Base-by-base conservation (phyloP, 2,888 invertebrate species). In the Synanthedon andrenaeformis region DNA sequence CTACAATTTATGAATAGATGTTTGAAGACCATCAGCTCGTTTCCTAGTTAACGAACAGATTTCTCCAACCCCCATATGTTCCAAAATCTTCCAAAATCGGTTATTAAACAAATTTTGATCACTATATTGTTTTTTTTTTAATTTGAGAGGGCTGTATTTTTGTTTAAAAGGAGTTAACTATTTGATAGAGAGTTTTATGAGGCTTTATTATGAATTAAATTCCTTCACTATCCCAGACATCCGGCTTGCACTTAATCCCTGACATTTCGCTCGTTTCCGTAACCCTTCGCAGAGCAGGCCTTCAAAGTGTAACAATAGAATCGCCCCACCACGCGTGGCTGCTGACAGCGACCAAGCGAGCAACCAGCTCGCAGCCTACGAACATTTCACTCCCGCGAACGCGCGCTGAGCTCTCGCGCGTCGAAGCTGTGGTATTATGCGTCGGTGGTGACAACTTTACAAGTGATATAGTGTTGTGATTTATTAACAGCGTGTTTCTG, bases 391-490 rank as follows among this genome's bases (percentile, higher is more conserved):
- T 77, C 76, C 65, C 73, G 76, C 73, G 76, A 70, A 64, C 70
- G 72, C 82, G 87, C 84, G 86, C 82, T 72, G 76, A 76, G 74
- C 78, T 73, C 68, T 65, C 82, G 86, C 86, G 86, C 82, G 80
- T 74, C 68, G 66, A 63, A 66, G 65, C 72, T 72, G 74, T 74
- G 82, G 74, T 74, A 82, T 69, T 66, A 80, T 80, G 86, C 76
- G 70, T 76, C 78, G 80, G 83, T 83, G 80, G 87, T 86, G 85
- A 78, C 59, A 35, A 35, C 35, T 35, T 35, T 1, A 23, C 35
- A 66, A 73, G 83, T 84, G 83, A 66, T 23, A 23, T 70, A 50
- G 85, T 86, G 84, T 59, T 62, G 70, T 70, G 70, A 62, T 59
- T 56, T 58, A 55, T 45, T 42, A 49, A 51, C 41, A 49, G 49